phyloP scores from a whole-genome alignment of 2,797 vertebrate species.

The Rhinichthys osculus region DNA sequence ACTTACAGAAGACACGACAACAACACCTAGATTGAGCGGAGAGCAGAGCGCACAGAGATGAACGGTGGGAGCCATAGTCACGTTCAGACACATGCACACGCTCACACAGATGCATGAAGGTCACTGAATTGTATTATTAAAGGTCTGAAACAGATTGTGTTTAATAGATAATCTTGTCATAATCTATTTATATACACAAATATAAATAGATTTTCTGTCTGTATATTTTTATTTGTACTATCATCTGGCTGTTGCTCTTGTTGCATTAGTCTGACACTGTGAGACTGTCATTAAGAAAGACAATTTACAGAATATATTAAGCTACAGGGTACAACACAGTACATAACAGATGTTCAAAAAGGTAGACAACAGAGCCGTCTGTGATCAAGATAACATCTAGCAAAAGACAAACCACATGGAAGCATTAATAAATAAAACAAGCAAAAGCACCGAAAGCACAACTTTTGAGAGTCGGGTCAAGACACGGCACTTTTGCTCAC shows the following conservation, averaged over 20 bases:
- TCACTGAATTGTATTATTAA: constrained; percentile 30
- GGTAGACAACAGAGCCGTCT: constrained; percentile 13
- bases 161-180: not conserved
- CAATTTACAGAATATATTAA: constrained; percentile 12
- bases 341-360: constrained; percentile 32
- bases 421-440: constrained; percentile 25
- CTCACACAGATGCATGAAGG: constrained; percentile 27
- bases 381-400: constrained; percentile 15
- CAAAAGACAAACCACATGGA: constrained; percentile 37
- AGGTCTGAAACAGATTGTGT: constrained; percentile 1
- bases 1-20: constrained; percentile 51
- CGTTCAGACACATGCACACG: constrained; percentile 7
- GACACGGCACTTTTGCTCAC: constrained; percentile 1
- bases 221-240: not conserved
- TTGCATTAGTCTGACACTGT: not conserved
- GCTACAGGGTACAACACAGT: constrained; percentile 52
- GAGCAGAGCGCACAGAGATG: not conserved
- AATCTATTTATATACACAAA: not conserved
- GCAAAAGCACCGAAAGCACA: constrained; percentile 28
- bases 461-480: constrained; percentile 25
- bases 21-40: constrained; percentile 60
- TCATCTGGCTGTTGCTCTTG: constrained; percentile 2
- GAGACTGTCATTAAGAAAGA: constrained; percentile 6
- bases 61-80: not conserved
- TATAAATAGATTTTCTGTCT: constrained; percentile 47